Percentiles rank a stretch among this genome's conserved stretches.
These are phyloP conservation scores for Gymnosoma rotundatum DNA, from an alignment of 2,888 invertebrate species.

Conservation along the genomic window DNA sequence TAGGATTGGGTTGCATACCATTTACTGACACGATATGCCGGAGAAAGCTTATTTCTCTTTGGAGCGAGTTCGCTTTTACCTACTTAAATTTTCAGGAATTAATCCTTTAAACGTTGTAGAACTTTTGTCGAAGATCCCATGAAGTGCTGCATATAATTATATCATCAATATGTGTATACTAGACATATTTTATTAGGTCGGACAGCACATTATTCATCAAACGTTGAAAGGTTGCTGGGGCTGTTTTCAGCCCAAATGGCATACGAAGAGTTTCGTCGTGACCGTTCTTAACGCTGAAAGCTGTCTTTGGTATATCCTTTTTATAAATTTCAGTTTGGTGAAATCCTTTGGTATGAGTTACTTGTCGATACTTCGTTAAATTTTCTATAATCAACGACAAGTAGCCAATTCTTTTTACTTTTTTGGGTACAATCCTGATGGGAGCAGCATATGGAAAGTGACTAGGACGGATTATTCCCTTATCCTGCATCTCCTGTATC, in stretches of 20 bases:
- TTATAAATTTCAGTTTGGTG: constrained; percentile 66
- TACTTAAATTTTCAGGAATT: constrained; percentile 33
- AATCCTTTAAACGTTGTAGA: too few relatives aligned
- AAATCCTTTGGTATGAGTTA: constrained; percentile 67
- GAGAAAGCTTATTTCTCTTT: neutral
- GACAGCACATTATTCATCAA: constrained; percentile 75
- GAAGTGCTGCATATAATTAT: constrained; percentile 70
- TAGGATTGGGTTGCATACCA: too few relatives aligned
- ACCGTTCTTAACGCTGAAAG: too few relatives aligned
- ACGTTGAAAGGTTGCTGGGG: constrained; percentile 75
- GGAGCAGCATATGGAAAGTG: constrained; percentile 50
- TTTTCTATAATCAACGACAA: too few relatives aligned
- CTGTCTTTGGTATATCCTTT: too few relatives aligned
- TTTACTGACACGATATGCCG: neutral
- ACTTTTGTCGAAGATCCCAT: constrained; percentile 61
- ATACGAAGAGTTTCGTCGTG: constrained; percentile 76
- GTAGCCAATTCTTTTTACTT: too few relatives aligned
- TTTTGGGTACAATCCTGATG: neutral
- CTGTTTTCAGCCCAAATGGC: constrained; percentile 71
- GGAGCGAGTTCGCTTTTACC: constrained; percentile 44
- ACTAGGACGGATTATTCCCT: constrained; percentile 62
- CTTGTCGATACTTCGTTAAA: too few relatives aligned
- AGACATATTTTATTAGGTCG: constrained; percentile 47
- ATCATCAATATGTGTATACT: constrained; percentile 74
- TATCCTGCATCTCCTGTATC: constrained; percentile 51